These are phyloP conservation scores for Falco peregrinus DNA, from an alignment of 2,797 vertebrate species.

Conservation along the genomic window DNA sequence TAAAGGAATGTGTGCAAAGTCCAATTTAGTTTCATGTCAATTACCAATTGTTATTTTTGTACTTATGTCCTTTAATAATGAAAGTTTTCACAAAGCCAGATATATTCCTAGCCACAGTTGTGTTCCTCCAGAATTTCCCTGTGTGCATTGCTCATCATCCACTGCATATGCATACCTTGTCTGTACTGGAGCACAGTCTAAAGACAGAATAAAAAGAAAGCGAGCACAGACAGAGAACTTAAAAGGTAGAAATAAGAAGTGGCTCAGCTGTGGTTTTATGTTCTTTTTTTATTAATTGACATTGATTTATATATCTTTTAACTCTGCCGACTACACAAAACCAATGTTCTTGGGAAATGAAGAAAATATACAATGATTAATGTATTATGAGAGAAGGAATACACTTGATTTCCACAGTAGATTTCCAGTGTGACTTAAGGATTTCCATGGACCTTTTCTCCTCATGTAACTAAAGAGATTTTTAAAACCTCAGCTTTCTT, in stretches of 20 bases:
- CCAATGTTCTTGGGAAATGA: background rate
- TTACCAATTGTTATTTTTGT: background rate
- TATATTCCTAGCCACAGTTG: background rate
- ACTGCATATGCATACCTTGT: rapidly evolving
- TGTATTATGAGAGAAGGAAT: background rate
- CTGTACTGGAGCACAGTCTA: background rate
- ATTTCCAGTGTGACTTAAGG: background rate
- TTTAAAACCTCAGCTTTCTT: background rate
- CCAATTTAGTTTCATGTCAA: background rate
- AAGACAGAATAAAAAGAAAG: background rate
- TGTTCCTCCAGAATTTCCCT: background rate
- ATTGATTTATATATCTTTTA: background rate
- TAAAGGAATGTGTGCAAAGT: background rate
- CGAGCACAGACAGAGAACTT: background rate
- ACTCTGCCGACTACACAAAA: background rate
- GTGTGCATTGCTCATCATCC: background rate
- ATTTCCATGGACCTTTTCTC: background rate
- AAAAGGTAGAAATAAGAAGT: background rate
- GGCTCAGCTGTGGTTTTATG: background rate
- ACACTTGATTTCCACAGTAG: background rate
- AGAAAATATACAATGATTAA: background rate
- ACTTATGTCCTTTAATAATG: background rate
- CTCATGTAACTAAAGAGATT: background rate
- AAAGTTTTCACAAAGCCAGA: background rate
- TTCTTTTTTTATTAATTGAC: background rate